phyloP scores from a whole-genome alignment of 2,797 vertebrate species.

The Phataginus tetradactyla region DNA sequence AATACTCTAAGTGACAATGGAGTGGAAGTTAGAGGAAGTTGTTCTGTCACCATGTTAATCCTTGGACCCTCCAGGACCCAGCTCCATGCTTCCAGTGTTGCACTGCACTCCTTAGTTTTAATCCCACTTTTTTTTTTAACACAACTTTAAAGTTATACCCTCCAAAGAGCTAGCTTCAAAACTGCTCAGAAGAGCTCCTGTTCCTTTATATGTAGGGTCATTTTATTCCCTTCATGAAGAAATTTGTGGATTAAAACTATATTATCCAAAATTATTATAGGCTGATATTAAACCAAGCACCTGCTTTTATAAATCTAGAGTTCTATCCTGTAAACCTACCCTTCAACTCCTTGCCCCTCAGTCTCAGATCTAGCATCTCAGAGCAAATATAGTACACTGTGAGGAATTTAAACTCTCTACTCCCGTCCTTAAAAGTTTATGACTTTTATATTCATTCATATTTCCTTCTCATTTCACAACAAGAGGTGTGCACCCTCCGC shows the following conservation, averaged over 20 bases:
- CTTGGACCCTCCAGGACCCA: neutral
- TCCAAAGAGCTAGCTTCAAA: slow-evolving; percentile 48
- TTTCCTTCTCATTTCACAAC: neutral
- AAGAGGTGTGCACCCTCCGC: neutral
- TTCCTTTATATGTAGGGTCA: neutral
- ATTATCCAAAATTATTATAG: neutral
- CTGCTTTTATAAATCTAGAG: neutral
- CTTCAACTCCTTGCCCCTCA: neutral
- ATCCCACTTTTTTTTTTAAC: neutral
- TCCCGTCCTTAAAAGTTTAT: neutral
- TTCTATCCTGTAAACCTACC: neutral
- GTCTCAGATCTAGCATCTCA: neutral
- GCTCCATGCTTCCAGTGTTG: neutral
- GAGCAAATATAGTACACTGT: neutral
- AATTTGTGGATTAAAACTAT: neutral
- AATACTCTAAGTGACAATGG: neutral
- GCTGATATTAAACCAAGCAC: neutral
- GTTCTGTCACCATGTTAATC: neutral
- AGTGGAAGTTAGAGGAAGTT: neutral
- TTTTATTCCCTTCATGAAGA: neutral
- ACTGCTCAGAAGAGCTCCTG: neutral
- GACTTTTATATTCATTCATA: neutral
- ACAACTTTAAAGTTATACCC: slow-evolving; percentile 36
- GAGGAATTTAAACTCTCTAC: neutral
- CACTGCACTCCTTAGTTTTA: neutral